Base-by-base conservation (phyloP, 2,797 vertebrate genomes). In the Mustela erminea region DNA sequence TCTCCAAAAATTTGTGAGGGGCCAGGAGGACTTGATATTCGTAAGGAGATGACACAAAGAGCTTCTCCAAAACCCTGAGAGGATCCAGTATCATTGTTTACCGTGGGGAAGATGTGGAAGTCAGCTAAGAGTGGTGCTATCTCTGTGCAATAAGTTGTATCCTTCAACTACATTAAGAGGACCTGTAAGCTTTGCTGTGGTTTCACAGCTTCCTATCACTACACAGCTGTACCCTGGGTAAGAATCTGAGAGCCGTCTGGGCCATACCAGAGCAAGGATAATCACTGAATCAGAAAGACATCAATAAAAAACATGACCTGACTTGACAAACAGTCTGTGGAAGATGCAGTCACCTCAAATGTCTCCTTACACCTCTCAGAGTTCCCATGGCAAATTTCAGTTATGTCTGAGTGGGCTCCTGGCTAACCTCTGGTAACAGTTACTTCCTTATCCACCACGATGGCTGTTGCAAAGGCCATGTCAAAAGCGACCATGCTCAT, bases 1-100 rank as follows among this genome's bases (percentile, higher is more conserved):
- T 92, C 21, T 80, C 75, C 84, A 60, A 20, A 92, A 96, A 77
- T 85, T 66, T 81, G 38, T 38, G 58, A 95, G 62, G 32, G 43
- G 23, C 13, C 72, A 87, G 27, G 52, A 93, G 13, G 29, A 64
- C 64, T 81, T 87, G 25, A 29, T 49, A 46, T 84, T 13, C 25
- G 13, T 74, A 80, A 66, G 78, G 72, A 86, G 11, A 81, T 70
- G 43, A 5, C 64, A 85, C 72, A 43, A 5, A 54, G 72, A 68
- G 13, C 17, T 60, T 66, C 58, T 29, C 56, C 32, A 86, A 54
- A 18, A 68, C 27, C 54, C 46, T 52, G 18, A 41, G 25, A 77
- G 7, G n/a, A 89, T 38, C 11, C 20, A 75, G 43, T 54, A 43
- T 23, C 46, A 7, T 0, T 60, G 62, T 13, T 43, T 64, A 23